These are phyloP conservation scores for Zonitis immaculata DNA, from an alignment of 2,888 invertebrate species.

Conservation along the genomic window DNA sequence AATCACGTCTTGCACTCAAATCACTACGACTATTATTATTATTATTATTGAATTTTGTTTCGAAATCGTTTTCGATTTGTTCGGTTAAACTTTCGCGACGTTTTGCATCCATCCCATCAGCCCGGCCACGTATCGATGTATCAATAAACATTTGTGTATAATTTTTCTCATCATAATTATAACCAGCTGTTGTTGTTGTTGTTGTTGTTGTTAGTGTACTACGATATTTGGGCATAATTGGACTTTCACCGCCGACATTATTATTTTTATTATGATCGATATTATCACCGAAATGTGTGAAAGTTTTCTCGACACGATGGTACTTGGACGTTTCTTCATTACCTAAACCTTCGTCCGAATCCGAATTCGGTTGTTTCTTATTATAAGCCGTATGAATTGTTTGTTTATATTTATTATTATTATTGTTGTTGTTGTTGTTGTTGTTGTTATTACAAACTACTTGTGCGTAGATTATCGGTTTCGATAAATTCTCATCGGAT, in stretches of 20 bases:
- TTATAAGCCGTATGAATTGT: constrained; percentile 54
- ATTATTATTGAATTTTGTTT: constrained; percentile 28
- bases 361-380: constrained; percentile 57
- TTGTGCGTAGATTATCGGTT: constrained; percentile 69
- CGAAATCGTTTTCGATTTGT: constrained; percentile 32
- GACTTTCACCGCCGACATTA: constrained; percentile 43
- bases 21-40: constrained; percentile 53
- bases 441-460: constrained; percentile 57
- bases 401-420: too few species aligned
- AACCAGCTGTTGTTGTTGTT: constrained; percentile 50
- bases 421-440: too few species aligned
- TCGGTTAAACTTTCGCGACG: constrained; percentile 51
- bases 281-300: constrained; percentile 51
- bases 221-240: constrained; percentile 62
- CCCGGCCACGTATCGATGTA: constrained; percentile 56
- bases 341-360: constrained; percentile 77
- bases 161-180: constrained; percentile 52
- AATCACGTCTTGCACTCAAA: constrained; percentile 67
- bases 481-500: constrained; percentile 38
- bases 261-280: constrained; percentile 48
- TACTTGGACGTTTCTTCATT: constrained; percentile 57
- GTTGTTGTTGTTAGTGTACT: too few species aligned
- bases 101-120: constrained; percentile 63
- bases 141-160: constrained; percentile 46
- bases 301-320: constrained; percentile 32